phyloP scores from a whole-genome alignment of 2,797 vertebrate genomes.

The Enteromius unitaeniatus region DNA sequence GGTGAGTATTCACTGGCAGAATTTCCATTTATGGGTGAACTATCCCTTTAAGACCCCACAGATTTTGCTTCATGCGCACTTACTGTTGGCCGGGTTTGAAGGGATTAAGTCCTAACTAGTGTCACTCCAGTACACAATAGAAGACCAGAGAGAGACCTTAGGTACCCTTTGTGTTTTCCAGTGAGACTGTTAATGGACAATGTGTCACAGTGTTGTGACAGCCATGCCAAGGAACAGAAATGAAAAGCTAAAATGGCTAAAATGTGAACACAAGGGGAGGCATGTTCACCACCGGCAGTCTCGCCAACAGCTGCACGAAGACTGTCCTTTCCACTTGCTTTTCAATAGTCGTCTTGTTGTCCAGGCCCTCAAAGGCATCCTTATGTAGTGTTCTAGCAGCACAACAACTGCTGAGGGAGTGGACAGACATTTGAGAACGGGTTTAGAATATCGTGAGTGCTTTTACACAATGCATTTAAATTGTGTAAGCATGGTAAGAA shows the following conservation, averaged over 20 bases:
- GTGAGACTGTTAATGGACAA: slow-evolving; percentile 48
- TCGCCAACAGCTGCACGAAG: slow-evolving; percentile 55
- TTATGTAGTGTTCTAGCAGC: slow-evolving; percentile 63
- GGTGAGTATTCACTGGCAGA: neutral
- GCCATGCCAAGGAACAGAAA: slow-evolving; percentile 38
- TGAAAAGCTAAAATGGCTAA: slow-evolving; percentile 37
- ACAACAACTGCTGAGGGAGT: slow-evolving; percentile 48
- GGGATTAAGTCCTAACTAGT: slow-evolving; percentile 60
- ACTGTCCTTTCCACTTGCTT: slow-evolving; percentile 60
- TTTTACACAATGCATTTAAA: slow-evolving; percentile 18
- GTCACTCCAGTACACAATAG: slow-evolving; percentile 57
- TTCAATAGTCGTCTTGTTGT: slow-evolving; percentile 66
- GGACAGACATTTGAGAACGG: slow-evolving; percentile 40
- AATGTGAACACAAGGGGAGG: slow-evolving; percentile 56
- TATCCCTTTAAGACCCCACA: neutral
- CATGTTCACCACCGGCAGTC: slow-evolving; percentile 62
- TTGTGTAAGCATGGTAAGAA: slow-evolving; percentile 26
- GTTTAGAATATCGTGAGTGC: slow-evolving; percentile 44
- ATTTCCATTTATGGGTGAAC: neutral
- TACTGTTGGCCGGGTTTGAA: slow-evolving; percentile 57
- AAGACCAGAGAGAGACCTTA: slow-evolving; percentile 51
- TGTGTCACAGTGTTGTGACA: slow-evolving; percentile 46
- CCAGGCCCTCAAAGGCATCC: slow-evolving; percentile 62
- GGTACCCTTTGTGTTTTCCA: slow-evolving; percentile 48
- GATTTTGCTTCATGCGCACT: slow-evolving; percentile 63